A percentile compares a stretch with the other conserved stretches of the same genome.
Evolutionary conservation across 1,140 invertebrate species (phyloP).

Genomic region (Pseudomyrmex gracilis): DNA sequence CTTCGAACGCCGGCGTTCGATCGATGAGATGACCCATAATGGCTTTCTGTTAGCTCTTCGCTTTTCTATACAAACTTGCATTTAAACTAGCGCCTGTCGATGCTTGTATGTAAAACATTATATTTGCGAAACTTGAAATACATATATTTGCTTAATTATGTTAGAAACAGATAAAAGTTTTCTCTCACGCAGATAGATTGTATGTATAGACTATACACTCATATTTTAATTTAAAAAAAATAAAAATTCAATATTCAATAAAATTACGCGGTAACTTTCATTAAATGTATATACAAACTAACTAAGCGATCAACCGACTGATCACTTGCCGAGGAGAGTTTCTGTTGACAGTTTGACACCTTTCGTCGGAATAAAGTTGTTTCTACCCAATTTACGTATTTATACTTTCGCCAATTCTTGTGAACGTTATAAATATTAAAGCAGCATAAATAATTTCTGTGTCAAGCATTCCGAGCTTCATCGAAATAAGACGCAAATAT

Average conservation of each 20-base stretch:
- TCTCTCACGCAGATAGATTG: background rate
- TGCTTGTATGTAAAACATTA: background rate
- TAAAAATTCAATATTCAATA: background rate
- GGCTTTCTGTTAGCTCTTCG: constrained; percentile 35
- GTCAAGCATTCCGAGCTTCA: background rate
- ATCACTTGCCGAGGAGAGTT: constrained; percentile 31
- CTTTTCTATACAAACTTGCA: constrained; percentile 29
- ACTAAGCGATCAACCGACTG: background rate
- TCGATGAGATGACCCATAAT: constrained; percentile 20
- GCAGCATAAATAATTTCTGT: constrained; percentile 32
- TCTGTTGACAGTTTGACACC: constrained; percentile 63
- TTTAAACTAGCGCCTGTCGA: constrained; percentile 19
- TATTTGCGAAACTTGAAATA: background rate
- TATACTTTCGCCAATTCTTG: constrained; percentile 48
- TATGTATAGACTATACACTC: too few relatives aligned
- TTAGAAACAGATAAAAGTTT: background rate
- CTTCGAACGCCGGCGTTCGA: constrained; percentile 20
- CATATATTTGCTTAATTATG: background rate
- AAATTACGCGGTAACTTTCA: background rate
- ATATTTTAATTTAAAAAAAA: background rate
- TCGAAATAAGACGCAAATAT: too few relatives aligned
- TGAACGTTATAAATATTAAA: constrained; percentile 36
- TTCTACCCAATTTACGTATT: constrained; percentile 2
- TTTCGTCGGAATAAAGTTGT: constrained; percentile 40
- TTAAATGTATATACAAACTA: too few relatives aligned